Evolutionary conservation across 2,797 vertebrate genomes (phyloP), one percentile per base, ranked within the genome.

Genomic region (Danio aesculapii): DNA sequence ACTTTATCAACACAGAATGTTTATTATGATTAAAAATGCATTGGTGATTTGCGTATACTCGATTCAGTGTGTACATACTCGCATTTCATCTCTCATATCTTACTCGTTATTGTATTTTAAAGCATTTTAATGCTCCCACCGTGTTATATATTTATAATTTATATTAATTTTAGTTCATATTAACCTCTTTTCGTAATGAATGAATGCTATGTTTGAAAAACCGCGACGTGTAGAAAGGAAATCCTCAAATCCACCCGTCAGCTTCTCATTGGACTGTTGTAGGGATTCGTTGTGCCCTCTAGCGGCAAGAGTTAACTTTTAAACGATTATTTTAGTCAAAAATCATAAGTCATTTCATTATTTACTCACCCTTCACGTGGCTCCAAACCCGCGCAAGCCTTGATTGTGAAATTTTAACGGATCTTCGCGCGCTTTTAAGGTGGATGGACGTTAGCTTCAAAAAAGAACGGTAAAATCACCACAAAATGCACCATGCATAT

Each of bases 221-320:
- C 49, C 50, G 62, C 41, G 63, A 68, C 14, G 64, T 19, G 19
- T 68, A 16, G 14, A 17, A 13, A n/a, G n/a, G 39, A 62, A 71
- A 41, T 39, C 50, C 78, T 53, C 77, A 61, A 70, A 39, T 57
- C 61, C 78, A 73, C 78, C 6, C 70, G 78, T 58, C 78, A 8
- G 2, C 19, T 66, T 62, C 70, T 80, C 50, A 80, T 80, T 80
- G 78, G 78, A 57, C 78, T 30, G n/a, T 17, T 19, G 46, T 3
- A 9, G 66, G 58, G 7, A 14, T 59, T 39, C 13, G 16, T 11
- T 39, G 58, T 68, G 69, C 78, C 61, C 19, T 14, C 69, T 64
- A n/a, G 13, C 59, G 61, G 19, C 47, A 6, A 5, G 3, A 6
- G 1, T n/a, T 16, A 3, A 5, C 7, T 30, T 75, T 8, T n/a